A percentile compares a stretch with the other conserved stretches of the same genome.
Conservation (phyloP, 1,140 invertebrate genomes). For the Zeugodacus cucurbitae region DNA sequence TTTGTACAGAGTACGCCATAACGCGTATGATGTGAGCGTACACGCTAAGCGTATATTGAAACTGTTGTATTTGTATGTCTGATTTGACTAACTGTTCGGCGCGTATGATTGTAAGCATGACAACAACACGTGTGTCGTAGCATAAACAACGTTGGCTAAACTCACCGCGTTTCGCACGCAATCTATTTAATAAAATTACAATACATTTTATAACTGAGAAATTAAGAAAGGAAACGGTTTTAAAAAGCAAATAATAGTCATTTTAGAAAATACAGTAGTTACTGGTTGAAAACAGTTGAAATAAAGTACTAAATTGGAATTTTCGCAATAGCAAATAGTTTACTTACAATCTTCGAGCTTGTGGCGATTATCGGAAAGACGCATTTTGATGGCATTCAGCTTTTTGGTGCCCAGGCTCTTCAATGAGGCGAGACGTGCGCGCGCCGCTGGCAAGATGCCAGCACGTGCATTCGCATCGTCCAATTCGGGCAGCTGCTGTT, state of each 20-base stretch:
- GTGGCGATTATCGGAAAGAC: slow-evolving; percentile 72
- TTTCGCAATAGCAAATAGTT: neutral
- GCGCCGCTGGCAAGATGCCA: slow-evolving; percentile 67
- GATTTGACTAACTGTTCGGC: neutral
- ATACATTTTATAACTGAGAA: slow-evolving; percentile 50
- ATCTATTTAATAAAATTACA: slow-evolving; percentile 53
- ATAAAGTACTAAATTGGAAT: neutral
- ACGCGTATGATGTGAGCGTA: neutral
- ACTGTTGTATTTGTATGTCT: neutral
- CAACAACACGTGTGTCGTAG: slow-evolving; percentile 24
- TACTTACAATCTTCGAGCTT: slow-evolving; percentile 64
- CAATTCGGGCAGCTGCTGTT: slow-evolving; percentile 50
- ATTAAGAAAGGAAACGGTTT: slow-evolving; percentile 41
- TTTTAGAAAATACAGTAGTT: slow-evolving; percentile 43
- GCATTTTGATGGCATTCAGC: slow-evolving; percentile 73
- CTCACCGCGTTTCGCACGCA: slow-evolving; percentile 52
- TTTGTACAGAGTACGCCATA: slow-evolving; percentile 5
- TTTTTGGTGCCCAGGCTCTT: slow-evolving; percentile 77
- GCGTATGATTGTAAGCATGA: slow-evolving; percentile 27
- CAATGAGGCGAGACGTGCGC: slow-evolving; percentile 72
- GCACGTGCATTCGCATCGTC: slow-evolving; percentile 49
- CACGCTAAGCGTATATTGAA: neutral
- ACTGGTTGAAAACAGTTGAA: slow-evolving; percentile 10
- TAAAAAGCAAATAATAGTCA: slow-evolving; percentile 36
- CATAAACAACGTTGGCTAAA: slow-evolving; percentile 44